phyloP scores from a whole-genome alignment of 2,888 invertebrate genomes.

The Lasioglossum villosulum region DNA sequence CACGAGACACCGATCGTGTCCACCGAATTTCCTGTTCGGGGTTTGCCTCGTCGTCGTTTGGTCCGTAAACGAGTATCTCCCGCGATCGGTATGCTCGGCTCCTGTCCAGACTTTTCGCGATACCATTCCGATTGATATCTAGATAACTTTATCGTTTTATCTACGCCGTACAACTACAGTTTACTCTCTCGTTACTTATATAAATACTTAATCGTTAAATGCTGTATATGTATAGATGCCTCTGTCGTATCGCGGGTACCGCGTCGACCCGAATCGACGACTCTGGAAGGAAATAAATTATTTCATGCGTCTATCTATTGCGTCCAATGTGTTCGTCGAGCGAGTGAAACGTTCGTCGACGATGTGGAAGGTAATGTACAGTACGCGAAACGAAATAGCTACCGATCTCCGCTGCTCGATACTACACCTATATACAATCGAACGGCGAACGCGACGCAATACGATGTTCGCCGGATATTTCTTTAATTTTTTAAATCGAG shows the following conservation, averaged over 20 bases:
- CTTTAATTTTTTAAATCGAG: background rate
- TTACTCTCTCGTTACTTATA: constrained; percentile 28
- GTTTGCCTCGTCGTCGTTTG: constrained; percentile 53
- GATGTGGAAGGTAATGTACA: constrained; percentile 24
- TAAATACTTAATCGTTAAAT: constrained; percentile 45
- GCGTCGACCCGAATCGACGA: constrained; percentile 14
- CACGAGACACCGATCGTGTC: background rate
- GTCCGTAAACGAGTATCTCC: constrained; percentile 69
- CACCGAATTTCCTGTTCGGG: background rate
- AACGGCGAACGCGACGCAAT: background rate
- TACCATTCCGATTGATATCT: constrained; percentile 26
- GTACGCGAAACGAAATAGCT: constrained; percentile 35
- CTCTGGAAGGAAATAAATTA: constrained; percentile 43
- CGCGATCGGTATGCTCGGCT: constrained; percentile 55
- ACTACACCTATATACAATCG: constrained; percentile 39
- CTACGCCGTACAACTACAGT: constrained; percentile 36
- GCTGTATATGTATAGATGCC: constrained; percentile 42
- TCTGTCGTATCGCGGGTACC: constrained; percentile 31
- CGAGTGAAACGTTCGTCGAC: constrained; percentile 1
- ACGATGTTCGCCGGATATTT: background rate
- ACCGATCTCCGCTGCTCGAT: constrained; percentile 33
- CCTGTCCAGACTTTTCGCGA: constrained; percentile 30
- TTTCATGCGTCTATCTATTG: constrained; percentile 25
- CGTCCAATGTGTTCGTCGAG: constrained; percentile 12
- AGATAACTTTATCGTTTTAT: constrained; percentile 22